Base-by-base conservation (phyloP, 1,140 invertebrate species). In the Drosophila varians region DNA sequence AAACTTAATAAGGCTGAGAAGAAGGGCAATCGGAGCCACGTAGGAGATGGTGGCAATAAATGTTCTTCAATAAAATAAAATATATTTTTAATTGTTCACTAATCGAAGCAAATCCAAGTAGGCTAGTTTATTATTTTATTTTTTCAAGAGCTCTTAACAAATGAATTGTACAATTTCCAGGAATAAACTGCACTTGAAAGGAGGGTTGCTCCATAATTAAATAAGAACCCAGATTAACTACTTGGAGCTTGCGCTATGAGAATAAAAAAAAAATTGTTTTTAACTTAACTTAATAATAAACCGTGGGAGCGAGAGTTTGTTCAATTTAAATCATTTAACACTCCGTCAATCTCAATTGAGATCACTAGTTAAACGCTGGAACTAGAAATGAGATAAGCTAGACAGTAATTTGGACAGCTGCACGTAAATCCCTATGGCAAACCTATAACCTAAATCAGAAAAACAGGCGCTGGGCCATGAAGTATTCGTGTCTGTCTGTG, bases 61-160 rank as follows among this genome's bases (percentile, higher is more conserved):
- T 46, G 19, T 45, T 12, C 4, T 38, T 36, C 47, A 72, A 72
- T 72, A 72, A 61, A 72, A 72, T 72, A 49, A 72, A 72, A 72
- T 72, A 72, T 54, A 48, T 61, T 72, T 61, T 72, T 61, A 72
- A 72, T 72, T 61, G 68, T 34, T 72, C 49, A 48, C 26, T 47
- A 23, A 38, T 21, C 45, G 34, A 42, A 36, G 23, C 18, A 38
- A 57, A 19, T 49, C 5, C 11, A 23, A 57, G 11, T 43, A 45
- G 47, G 5, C 1, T 0, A 12, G 26, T 23, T 72, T 42, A 14
- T 53, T 73, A 53, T 61, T 51, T 64, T 55, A 49, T 51, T n/a
- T 4, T 64, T 8, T 72, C 21, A 54, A 72, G 69, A 72, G 69
- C 16, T 45, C 1, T 6, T 0, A 14, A 36, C 25, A 21, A 28